phyloP scores from a whole-genome alignment of 2,113 vertebrate species.

The Chloropsis cyanopogon region DNA sequence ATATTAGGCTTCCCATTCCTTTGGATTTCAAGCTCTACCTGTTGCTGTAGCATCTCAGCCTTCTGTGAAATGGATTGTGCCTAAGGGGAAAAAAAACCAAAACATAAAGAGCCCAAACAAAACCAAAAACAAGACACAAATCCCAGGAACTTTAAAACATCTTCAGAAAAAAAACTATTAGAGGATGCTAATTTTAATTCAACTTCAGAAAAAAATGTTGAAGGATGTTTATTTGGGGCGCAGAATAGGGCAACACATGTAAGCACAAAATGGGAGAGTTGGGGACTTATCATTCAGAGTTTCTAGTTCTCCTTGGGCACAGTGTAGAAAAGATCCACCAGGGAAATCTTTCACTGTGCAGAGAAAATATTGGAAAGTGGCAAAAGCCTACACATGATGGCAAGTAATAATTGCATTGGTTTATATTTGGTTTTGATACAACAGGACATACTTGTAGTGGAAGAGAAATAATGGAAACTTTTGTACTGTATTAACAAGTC shows the following conservation, averaged over 20 bases:
- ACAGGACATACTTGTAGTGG: neutral
- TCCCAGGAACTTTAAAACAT: fast-evolving
- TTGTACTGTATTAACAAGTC: neutral
- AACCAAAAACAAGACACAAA: neutral
- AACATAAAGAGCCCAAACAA: neutral
- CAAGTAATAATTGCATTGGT: neutral
- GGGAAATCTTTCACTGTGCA: neutral
- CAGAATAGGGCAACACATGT: neutral
- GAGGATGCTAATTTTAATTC: neutral
- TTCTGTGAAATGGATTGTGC: neutral
- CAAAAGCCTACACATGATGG: neutral
- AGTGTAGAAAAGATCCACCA: neutral
- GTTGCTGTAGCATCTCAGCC: neutral
- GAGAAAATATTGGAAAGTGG: neutral
- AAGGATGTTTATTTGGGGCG: neutral
- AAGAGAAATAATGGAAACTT: neutral
- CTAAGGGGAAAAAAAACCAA: fast-evolving
- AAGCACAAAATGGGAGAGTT: neutral
- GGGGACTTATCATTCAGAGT: neutral
- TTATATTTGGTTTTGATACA: neutral
- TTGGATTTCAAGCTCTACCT: neutral
- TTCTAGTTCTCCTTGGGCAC: neutral
- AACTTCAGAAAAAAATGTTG: neutral
- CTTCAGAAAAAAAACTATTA: neutral
- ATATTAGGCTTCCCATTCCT: neutral